These are phyloP conservation scores for Ormyrus pomaceus DNA, from an alignment of 2,888 invertebrate genomes.

Conservation along the genomic window DNA sequence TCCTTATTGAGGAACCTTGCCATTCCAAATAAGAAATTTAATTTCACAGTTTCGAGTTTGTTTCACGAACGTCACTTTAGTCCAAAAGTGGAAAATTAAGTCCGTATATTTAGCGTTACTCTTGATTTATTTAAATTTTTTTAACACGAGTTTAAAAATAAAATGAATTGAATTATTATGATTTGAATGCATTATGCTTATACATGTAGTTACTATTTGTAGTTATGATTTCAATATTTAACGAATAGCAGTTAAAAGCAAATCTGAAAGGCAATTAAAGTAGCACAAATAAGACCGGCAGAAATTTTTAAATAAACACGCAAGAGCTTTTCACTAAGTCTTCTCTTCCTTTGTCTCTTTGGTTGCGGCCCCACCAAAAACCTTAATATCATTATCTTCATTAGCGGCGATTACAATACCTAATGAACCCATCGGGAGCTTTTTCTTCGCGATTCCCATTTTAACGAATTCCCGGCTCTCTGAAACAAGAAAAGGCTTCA, in stretches of 20 bases:
- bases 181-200: too few species aligned
- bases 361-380: conserved; percentile 64
- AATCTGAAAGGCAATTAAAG: not conserved
- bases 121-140: too few species aligned
- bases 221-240: too few species aligned
- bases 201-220: too few species aligned
- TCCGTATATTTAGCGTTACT: too few species aligned
- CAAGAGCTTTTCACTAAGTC: conserved; percentile 43
- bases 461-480: conserved; percentile 18
- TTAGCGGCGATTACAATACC: conserved; percentile 75
- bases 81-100: too few species aligned
- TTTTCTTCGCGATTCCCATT: conserved; percentile 49
- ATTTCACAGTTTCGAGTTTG: not conserved
- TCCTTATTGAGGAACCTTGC: conserved; percentile 18
- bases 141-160: too few species aligned
- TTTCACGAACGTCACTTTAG: too few species aligned
- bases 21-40: conserved; percentile 17
- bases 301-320: conserved; percentile 36
- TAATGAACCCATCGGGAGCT: conserved; percentile 71
- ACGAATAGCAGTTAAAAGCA: too few species aligned
- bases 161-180: too few species aligned
- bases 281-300: not conserved
- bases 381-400: conserved; percentile 75
- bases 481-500: conserved; percentile 27
- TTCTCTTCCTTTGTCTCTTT: conserved; percentile 64